These are phyloP conservation scores for Anhinga rufa DNA, from an alignment of 2,113 vertebrate genomes.

Conservation along the genomic window DNA sequence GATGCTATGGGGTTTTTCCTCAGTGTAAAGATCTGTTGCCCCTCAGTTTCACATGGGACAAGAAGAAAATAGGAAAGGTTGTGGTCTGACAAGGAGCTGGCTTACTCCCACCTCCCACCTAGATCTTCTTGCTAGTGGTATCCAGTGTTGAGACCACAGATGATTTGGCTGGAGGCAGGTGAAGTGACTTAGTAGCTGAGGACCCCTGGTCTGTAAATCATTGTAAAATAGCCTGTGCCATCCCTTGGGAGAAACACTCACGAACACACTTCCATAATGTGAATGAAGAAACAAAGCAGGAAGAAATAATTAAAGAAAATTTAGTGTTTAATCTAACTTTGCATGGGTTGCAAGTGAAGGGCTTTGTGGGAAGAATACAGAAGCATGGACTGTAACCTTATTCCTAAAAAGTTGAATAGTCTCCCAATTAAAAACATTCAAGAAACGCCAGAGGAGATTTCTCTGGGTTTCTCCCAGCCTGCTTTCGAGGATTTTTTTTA, in stretches of 20 bases:
- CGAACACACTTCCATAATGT: neutral
- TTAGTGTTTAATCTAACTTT: neutral
- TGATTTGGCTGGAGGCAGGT: neutral
- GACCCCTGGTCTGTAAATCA: neutral
- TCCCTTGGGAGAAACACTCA: neutral
- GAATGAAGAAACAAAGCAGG: neutral
- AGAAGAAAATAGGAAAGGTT: neutral
- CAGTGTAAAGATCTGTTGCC: neutral
- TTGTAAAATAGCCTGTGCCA: neutral
- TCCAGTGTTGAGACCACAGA: rapidly evolving
- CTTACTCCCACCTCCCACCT: neutral
- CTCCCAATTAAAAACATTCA: neutral
- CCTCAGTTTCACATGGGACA: rapidly evolving
- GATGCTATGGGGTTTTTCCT: rapidly evolving
- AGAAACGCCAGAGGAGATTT: neutral
- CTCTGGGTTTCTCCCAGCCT: neutral
- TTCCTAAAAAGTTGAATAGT: neutral
- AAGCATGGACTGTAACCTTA: neutral
- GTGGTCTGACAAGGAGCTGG: neutral
- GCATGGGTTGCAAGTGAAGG: neutral
- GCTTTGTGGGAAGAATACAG: neutral
- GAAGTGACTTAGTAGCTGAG: neutral
- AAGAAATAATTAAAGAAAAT: neutral
- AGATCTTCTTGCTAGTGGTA: neutral
- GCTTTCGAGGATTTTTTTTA: neutral